Conservation (phyloP, 2,113 vertebrate species). For the Cervus canadensis region DNA sequence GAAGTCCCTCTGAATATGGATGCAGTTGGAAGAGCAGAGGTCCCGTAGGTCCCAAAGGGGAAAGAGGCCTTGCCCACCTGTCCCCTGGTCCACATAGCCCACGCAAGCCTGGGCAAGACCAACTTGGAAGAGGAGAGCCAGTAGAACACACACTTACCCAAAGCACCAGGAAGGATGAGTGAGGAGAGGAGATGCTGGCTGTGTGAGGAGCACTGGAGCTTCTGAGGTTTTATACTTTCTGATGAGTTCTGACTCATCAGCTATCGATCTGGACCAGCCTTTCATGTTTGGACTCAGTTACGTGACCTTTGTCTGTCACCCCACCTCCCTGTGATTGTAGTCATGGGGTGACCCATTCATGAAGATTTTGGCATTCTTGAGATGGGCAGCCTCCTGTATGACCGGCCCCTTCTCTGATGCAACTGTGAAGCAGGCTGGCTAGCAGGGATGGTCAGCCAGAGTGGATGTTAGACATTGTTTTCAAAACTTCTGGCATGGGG, state of each 20-base stretch:
- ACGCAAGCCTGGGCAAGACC: background rate
- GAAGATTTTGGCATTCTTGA: slow-evolving; percentile 69
- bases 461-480: slow-evolving; percentile 49
- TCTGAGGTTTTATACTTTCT: slow-evolving; percentile 54
- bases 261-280: slow-evolving; percentile 36
- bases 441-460: background rate
- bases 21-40: background rate
- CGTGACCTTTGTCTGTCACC: slow-evolving; percentile 43
- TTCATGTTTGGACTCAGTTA: slow-evolving; percentile 10
- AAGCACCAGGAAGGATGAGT: slow-evolving; percentile 52
- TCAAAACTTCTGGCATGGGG: background rate
- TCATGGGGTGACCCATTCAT: slow-evolving; percentile 38
- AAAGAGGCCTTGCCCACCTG: background rate
- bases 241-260: slow-evolving; percentile 57
- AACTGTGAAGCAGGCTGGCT: slow-evolving; percentile 22
- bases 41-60: background rate
- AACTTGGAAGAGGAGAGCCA: background rate
- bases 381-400: slow-evolving; percentile 36
- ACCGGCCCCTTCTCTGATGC: slow-evolving; percentile 60
- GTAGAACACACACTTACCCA: slow-evolving; percentile 58
- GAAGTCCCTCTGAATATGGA: background rate
- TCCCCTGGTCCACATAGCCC: background rate
- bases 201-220: slow-evolving; percentile 35
- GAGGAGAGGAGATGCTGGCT: slow-evolving; percentile 62
- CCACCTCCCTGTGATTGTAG: slow-evolving; percentile 58